These are phyloP conservation scores for Cancer borealis DNA, from an alignment of 2,888 invertebrate species.

Conservation along the genomic window DNA sequence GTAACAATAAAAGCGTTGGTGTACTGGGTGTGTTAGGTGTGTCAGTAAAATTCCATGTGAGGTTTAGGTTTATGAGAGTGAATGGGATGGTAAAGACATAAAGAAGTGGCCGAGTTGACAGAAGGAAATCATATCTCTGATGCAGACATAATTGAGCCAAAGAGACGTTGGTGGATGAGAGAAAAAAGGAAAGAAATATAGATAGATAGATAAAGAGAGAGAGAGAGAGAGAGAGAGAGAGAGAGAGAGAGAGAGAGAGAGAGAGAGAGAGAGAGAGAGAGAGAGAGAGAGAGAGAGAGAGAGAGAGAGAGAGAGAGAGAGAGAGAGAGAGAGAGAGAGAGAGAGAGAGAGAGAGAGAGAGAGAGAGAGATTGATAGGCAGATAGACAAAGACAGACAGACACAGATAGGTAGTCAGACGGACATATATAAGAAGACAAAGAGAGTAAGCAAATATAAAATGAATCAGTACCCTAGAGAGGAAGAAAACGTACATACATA, in stretches of 20 bases:
- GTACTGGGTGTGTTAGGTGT: neutral
- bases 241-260: slow-evolving; percentile 22
- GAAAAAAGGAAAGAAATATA: slow-evolving; percentile 25
- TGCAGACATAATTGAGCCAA: neutral
- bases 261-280: slow-evolving; percentile 30
- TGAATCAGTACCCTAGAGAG: too few relatives aligned
- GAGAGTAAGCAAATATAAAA: neutral
- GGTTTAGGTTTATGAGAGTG: neutral
- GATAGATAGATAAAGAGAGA: neutral
- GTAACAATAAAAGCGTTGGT: neutral
- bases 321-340: neutral
- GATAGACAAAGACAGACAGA: neutral
- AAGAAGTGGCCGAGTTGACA: neutral
- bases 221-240: neutral
- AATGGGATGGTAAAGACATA: neutral
- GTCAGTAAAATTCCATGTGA: neutral
- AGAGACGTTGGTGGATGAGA: neutral
- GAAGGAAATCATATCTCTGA: neutral
- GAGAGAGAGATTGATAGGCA: neutral
- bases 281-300: slow-evolving; percentile 38
- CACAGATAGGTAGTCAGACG: neutral
- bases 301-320: slow-evolving; percentile 18
- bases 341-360: neutral
- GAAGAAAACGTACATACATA: slow-evolving; percentile 23
- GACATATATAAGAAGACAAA: neutral